Base-by-base conservation (phyloP, 1,140 invertebrate species). In the Panagrolaimus sp. region DNA sequence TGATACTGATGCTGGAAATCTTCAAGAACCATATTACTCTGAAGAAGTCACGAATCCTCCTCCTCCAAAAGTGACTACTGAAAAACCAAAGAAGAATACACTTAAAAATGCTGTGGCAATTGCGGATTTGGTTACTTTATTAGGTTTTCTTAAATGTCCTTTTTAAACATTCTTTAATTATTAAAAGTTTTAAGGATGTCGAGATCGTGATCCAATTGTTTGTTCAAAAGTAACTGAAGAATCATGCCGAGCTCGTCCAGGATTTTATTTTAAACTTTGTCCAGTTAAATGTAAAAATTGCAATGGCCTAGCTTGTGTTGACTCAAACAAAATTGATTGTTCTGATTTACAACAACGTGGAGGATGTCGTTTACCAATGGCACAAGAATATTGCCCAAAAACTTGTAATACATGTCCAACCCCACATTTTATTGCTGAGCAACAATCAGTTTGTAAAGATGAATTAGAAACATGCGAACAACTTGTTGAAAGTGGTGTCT, bases 311-410 rank as follows among this genome's bases (percentile, higher is more conserved):
- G 52, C 65, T 32, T 73, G 72, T 43, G 58, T 70, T 52, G 72
- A 73, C 43, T 73, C 72, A 2, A 70, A 70, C 43, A 73, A 73
- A 68, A 64, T 73, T n/a, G 69, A 73, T 43, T 73, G 72, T 38
- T 64, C 64, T 28, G 72, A 69, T 38, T 65, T 73, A 17, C 65
- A 66, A 24, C 43, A 24, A 12, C 48, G 43, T 38, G 72, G 72
- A 1, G 72, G 68, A 5, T 73, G 72, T 26, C 48, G 69, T 43
- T 62, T 73, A 7, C 45, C 72, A 58, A 65, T 66, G n/a, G 72
- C 72, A 12, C 47, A 58, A 32, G 72, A 73, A 43, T 73, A 73
- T 58, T 73, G 72, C 70, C 72, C 72, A 17, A 65, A 68, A 28
- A 70, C 72, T 6, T 73, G 72, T 48, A 48, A 67, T 24, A 46